These are phyloP conservation scores for Austrolebias charrua DNA, from an alignment of 2,797 vertebrate species.

Conservation along the genomic window DNA sequence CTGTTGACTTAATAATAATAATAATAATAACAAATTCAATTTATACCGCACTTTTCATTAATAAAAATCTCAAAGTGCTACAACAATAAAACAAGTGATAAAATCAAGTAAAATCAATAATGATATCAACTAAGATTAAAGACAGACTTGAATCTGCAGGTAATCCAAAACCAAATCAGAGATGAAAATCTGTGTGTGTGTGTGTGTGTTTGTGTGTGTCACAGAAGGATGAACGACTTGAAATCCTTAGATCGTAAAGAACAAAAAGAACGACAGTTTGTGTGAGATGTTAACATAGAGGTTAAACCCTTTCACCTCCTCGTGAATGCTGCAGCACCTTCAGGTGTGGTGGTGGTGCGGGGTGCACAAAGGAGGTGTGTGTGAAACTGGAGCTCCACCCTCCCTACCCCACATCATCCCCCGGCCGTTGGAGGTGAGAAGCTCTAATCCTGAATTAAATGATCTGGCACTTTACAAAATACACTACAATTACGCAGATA, in stretches of 20 bases:
- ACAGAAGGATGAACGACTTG: slow-evolving; percentile 60
- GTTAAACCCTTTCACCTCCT: slow-evolving; percentile 32
- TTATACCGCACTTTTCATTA: too few species aligned
- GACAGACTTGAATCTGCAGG: neutral
- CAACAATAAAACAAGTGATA: too few species aligned
- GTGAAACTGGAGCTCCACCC: slow-evolving; percentile 48
- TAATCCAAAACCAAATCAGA: neutral
- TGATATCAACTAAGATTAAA: too few species aligned
- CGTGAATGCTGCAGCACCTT: slow-evolving; percentile 23
- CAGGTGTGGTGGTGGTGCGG: slow-evolving; percentile 2
- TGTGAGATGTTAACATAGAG: slow-evolving; percentile 17
- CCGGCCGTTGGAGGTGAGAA: slow-evolving; percentile 78
- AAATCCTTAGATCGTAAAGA: slow-evolving; percentile 50
- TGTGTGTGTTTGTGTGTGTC: slow-evolving; percentile 18
- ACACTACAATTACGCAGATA: slow-evolving; percentile 82
- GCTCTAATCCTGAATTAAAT: slow-evolving; percentile 82
- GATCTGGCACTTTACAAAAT: slow-evolving; percentile 84
- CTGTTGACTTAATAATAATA: too few species aligned
- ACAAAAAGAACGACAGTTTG: slow-evolving; percentile 48
- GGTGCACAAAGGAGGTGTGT: slow-evolving; percentile 11
- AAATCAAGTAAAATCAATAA: too few species aligned
- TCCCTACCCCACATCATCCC: neutral
- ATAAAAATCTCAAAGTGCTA: too few species aligned
- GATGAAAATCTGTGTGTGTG: neutral
- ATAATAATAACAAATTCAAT: too few species aligned